These are phyloP conservation scores for Pyrgilauda ruficollis DNA, from an alignment of 2,113 vertebrate species.

Conservation along the genomic window DNA sequence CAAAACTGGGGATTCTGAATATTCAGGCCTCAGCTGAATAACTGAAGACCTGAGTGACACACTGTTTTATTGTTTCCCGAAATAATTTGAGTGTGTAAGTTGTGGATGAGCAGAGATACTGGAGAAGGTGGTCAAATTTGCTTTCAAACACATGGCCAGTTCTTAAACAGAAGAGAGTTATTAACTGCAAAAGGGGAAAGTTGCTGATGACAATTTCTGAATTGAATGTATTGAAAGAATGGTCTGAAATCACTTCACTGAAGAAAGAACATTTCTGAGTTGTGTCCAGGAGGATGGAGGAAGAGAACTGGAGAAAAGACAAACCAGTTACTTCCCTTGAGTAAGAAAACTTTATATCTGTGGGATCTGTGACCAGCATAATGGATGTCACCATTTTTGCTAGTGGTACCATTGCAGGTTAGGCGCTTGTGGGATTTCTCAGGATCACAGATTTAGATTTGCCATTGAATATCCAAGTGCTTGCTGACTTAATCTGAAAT, in stretches of 20 bases:
- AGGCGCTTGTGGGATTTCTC: neutral
- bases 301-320: neutral
- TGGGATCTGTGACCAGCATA: neutral
- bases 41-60: neutral
- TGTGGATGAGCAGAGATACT: neutral
- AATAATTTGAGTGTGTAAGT: neutral
- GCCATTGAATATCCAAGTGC: neutral
- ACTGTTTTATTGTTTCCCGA: neutral
- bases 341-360: neutral
- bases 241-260: neutral
- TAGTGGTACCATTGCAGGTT: neutral
- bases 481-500: neutral
- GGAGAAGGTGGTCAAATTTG: neutral
- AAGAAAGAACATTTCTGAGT: neutral
- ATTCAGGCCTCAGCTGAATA: slow-evolving; percentile 17
- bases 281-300: neutral
- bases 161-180: neutral
- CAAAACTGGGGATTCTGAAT: slow-evolving; percentile 32
- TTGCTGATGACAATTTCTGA: neutral
- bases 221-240: neutral
- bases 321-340: neutral
- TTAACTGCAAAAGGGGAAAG: neutral
- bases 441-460: neutral
- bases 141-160: neutral
- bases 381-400: neutral